These are phyloP conservation scores for Zaprionus ornatus DNA, from an alignment of 1,140 invertebrate species.

Conservation along the genomic window DNA sequence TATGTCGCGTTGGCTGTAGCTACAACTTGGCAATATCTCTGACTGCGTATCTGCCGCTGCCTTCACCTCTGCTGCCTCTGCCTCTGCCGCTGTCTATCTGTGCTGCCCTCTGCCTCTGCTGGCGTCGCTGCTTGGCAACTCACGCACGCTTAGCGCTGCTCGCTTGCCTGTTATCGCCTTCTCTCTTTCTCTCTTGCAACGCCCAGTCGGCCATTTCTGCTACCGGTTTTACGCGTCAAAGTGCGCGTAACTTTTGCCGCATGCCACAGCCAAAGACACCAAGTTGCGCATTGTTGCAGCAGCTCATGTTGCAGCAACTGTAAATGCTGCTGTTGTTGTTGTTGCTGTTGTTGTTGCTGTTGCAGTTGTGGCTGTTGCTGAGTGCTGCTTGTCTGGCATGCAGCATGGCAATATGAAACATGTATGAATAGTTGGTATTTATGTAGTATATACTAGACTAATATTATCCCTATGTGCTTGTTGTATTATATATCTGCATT, in stretches of 20 bases:
- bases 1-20: conserved; percentile 66
- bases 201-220: conserved; percentile 65
- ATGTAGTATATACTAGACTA: too few species aligned
- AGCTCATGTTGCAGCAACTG: conserved; percentile 6
- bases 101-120: conserved; percentile 1
- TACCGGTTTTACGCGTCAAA: conserved; percentile 80
- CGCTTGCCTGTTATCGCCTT: conserved; percentile 62
- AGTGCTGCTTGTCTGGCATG: conserved; percentile 13
- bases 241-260: conserved; percentile 78
- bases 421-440: neutral
- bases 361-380: conserved; percentile 25
- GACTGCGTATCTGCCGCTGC: conserved; percentile 55
- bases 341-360: conserved; percentile 12
- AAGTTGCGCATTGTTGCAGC: conserved; percentile 51
- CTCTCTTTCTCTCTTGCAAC: conserved; percentile 18
- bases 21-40: conserved; percentile 69
- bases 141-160: conserved; percentile 60
- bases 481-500: too few species aligned
- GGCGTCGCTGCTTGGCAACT: conserved; percentile 33
- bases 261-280: conserved; percentile 53
- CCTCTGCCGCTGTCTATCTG: conserved; percentile 18
- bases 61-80: conserved; percentile 41
- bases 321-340: conserved; percentile 12
- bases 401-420: neutral
- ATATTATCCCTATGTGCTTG: too few species aligned